Conservation (phyloP, 2,797 vertebrate species). For the Siniperca undulata region DNA sequence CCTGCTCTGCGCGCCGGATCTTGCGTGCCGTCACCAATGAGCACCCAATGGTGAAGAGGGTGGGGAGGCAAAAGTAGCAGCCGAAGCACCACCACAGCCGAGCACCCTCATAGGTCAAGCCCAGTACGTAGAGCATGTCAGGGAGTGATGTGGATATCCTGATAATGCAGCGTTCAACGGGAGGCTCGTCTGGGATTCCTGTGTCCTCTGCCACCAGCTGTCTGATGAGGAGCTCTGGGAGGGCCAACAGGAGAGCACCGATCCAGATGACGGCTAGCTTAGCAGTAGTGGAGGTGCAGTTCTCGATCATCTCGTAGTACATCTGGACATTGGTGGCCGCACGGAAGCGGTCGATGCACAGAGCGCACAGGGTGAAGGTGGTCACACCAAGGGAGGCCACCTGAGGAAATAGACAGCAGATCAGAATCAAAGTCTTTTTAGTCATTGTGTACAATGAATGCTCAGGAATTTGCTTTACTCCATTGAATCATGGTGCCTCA, state of each 20-base stretch:
- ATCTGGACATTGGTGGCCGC: conserved; percentile 98
- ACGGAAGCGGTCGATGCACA: conserved; percentile 97
- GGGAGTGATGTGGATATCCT: conserved; percentile 94
- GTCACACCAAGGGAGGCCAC: conserved; percentile 96
- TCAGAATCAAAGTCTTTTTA: conserved; percentile 13
- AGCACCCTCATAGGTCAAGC: conserved; percentile 94
- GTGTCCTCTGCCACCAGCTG: conserved; percentile 91
- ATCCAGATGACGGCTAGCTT: conserved; percentile 99
- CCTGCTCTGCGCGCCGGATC: conserved; percentile 93
- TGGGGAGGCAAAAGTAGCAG: conserved; percentile 98
- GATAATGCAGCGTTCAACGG: conserved; percentile 90
- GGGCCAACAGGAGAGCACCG: conserved; percentile 93
- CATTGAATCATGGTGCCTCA: background rate
- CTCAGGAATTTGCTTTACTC: background rate
- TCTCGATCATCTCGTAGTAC: conserved; percentile 99
- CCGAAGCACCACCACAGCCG: conserved; percentile 99
- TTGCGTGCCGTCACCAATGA: conserved; percentile 95
- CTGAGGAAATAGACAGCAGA: conserved; percentile 78
- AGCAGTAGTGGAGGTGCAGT: conserved; percentile 95
- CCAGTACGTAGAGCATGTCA: conserved; percentile 94
- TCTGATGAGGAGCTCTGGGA: conserved; percentile 95
- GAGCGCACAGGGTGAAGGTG: conserved; percentile 96
- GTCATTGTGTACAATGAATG: background rate
- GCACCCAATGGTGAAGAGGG: conserved; percentile 97
- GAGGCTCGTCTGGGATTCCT: conserved; percentile 65